phyloP scores from a whole-genome alignment of 2,797 vertebrate genomes.

The Aphelocoma californica region DNA sequence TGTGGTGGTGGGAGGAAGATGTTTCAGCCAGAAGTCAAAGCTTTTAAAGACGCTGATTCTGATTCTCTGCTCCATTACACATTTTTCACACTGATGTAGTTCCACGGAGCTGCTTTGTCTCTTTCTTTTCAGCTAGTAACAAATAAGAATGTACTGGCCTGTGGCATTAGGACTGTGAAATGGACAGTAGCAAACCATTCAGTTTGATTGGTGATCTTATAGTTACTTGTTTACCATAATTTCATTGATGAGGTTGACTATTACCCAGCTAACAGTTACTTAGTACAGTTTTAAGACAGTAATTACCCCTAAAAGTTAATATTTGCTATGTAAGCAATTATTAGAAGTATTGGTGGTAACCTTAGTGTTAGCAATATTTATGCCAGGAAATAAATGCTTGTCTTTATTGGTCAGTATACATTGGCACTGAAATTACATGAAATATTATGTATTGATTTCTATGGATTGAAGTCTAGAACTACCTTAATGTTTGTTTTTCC shows the following conservation, averaged over 20 bases:
- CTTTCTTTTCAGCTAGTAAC: neutral
- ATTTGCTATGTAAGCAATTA: neutral
- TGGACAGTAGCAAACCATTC: neutral
- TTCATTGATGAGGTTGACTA: neutral
- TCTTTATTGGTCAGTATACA: neutral
- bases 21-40: neutral
- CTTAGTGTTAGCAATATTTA: neutral
- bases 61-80: neutral
- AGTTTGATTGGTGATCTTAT: neutral
- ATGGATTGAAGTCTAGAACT: neutral
- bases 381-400: neutral
- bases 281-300: neutral
- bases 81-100: neutral
- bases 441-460: neutral
- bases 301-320: neutral
- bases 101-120: neutral
- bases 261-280: neutral
- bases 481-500: neutral
- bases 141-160: neutral
- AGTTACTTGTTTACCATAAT: neutral
- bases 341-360: neutral
- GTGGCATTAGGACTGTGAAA: neutral
- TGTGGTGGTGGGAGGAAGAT: rapidly evolving
- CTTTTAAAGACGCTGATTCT: neutral
- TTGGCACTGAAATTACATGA: neutral